Conservation (phyloP, 1,140 invertebrate genomes). For the Eriosoma lanigerum region DNA sequence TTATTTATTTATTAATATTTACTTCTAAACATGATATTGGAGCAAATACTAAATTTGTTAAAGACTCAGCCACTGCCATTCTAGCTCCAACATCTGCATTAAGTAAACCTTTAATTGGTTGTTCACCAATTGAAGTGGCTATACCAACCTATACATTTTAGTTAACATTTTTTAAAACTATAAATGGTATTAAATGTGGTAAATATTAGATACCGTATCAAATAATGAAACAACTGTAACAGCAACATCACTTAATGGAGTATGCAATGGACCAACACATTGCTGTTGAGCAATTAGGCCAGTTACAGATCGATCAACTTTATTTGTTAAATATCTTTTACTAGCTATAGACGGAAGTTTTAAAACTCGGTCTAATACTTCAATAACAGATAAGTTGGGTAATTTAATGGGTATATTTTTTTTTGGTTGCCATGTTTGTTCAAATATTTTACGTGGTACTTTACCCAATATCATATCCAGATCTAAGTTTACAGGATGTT, state of each 20-base stretch:
- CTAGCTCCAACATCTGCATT: constrained; percentile 80
- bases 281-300: constrained; percentile 95
- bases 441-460: constrained; percentile 77
- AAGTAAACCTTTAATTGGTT: constrained; percentile 90
- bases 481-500: constrained; percentile 81
- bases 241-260: constrained; percentile 91
- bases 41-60: constrained; percentile 97
- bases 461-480: constrained; percentile 87
- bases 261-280: constrained; percentile 94
- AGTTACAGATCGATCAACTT: constrained; percentile 95
- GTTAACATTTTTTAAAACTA: constrained; percentile 27
- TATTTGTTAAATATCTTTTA: constrained; percentile 93
- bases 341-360: constrained; percentile 88
- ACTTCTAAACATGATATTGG: constrained; percentile 76
- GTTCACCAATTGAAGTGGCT: constrained; percentile 93
- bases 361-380: constrained; percentile 78
- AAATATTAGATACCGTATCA: constrained; percentile 60
- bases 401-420: constrained; percentile 58
- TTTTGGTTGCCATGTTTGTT: constrained; percentile 58
- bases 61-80: constrained; percentile 89
- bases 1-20: constrained; percentile 31
- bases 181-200: neutral
- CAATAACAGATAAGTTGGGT: constrained; percentile 64
- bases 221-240: constrained; percentile 83
- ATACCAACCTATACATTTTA: constrained; percentile 70